Conservation (phyloP, 2,797 vertebrate species). For the Anisognathus igniventris region DNA sequence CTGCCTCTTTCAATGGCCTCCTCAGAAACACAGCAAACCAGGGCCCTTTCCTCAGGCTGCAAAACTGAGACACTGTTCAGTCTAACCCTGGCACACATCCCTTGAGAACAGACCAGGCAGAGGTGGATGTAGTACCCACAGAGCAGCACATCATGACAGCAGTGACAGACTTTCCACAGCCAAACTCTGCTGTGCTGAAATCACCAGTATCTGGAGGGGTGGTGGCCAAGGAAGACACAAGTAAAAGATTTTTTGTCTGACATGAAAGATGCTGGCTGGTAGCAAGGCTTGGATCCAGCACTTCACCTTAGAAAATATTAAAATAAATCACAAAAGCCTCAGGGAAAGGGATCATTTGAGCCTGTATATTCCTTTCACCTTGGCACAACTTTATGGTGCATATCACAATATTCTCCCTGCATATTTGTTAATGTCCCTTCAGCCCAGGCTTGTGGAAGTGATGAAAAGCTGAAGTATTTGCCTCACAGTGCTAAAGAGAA, state of each 20-base stretch:
- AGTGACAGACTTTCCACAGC: neutral
- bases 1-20: neutral
- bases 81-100: neutral
- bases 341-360: neutral
- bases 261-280: neutral
- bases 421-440: neutral
- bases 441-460: neutral
- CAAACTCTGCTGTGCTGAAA: neutral
- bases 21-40: neutral
- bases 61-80: neutral
- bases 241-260: neutral
- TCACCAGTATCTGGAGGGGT: neutral
- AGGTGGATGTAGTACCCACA: neutral
- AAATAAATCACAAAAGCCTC: neutral
- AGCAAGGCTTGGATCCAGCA: neutral
- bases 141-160: neutral
- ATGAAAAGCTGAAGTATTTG: neutral
- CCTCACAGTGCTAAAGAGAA: neutral
- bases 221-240: neutral
- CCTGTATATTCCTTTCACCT: neutral
- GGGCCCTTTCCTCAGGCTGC: neutral
- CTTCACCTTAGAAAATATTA: neutral
- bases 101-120: neutral
- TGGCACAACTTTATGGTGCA: neutral
- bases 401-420: neutral